Base-by-base conservation (phyloP, 2,113 vertebrate genomes). In the Dermatemys mawii region DNA sequence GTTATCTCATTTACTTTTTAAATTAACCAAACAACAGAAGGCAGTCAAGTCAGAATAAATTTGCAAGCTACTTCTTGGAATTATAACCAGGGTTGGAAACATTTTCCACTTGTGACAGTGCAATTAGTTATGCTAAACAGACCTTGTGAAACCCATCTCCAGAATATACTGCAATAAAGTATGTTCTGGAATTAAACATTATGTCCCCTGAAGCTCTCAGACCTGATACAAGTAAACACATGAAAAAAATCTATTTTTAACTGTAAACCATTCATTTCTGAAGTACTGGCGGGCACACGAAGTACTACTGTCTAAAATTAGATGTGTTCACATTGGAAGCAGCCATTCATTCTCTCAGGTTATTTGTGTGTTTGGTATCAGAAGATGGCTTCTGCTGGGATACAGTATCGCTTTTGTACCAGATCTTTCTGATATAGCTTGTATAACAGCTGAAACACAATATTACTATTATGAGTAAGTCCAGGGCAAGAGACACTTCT, bases 301-400 rank as follows among this genome's bases (percentile, higher is more conserved):
- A 97, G 83, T 90, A 85, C 92, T 91, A 76, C 94, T 49, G 38
- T 87, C 96, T 98, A 98, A 97, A 98, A 98, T 53, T 97, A 97
- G 95, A 83, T 95, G 92, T 79, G 70, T 53, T 97, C 97, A 93
- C 3, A 32, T 87, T 96, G 92, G 95, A 97, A 98, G 96, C 48
- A 96, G 83, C 76, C 96, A 97, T 96, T 98, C 96, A 95, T 92
- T 93, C 94, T 78, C 88, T 80, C n/a, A 86, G 90, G 94, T 92
- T 95, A 91, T 96, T 96, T 96, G 84, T 91, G 90, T 1, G 1
- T 88, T 96, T 95, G 75, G 89, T 87, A 91, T 55, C 92, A 83
- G 83, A 86, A 96, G 83, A 73, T 90, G 90, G 89, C 22, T 93
- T 86, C 83, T 87, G 83, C 85, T 75, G 95, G 93, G 96, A 93